Percentiles rank a stretch among this genome's conserved stretches.
Conservation (phyloP, 1,140 invertebrate species). For the Drosophila nikananu region DNA sequence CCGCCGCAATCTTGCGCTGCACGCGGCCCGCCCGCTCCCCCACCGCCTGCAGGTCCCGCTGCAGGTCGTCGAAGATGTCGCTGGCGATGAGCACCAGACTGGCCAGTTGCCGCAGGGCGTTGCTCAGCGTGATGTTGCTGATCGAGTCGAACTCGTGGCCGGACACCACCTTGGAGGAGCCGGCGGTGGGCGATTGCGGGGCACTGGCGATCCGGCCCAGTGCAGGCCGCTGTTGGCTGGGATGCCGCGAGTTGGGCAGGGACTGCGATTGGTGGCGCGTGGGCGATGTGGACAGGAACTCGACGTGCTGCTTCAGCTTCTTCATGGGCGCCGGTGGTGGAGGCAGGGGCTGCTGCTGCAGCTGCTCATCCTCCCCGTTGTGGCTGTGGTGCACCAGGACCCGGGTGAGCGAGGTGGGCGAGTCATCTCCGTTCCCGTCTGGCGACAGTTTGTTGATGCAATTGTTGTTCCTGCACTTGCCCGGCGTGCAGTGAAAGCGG, state of each 20-base stretch:
- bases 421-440: slow-evolving; percentile 33
- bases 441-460: slow-evolving; percentile 74
- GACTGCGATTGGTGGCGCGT: slow-evolving; percentile 62
- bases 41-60: slow-evolving; percentile 89
- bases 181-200: slow-evolving; percentile 69
- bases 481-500: slow-evolving; percentile 74
- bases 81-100: slow-evolving; percentile 91
- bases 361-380: slow-evolving; percentile 28
- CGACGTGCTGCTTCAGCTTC: slow-evolving; percentile 80
- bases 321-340: slow-evolving; percentile 72
- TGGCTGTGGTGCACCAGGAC: slow-evolving; percentile 55
- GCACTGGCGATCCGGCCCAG: slow-evolving; percentile 53
- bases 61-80: slow-evolving; percentile 91
- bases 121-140: slow-evolving; percentile 91
- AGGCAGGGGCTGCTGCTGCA: slow-evolving; percentile 50
- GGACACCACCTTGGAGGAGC: slow-evolving; percentile 70
- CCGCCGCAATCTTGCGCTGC: slow-evolving; percentile 87
- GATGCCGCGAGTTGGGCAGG: slow-evolving; percentile 69
- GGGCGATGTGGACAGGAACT: slow-evolving; percentile 72
- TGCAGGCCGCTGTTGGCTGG: slow-evolving; percentile 62
- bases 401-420: slow-evolving; percentile 42
- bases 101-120: slow-evolving; percentile 91
- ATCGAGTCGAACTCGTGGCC: slow-evolving; percentile 91
- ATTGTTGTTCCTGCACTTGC: slow-evolving; percentile 83
- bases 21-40: slow-evolving; percentile 88